These are phyloP conservation scores for Trogon melanurus DNA, from an alignment of 2,113 vertebrate species.

Conservation along the genomic window DNA sequence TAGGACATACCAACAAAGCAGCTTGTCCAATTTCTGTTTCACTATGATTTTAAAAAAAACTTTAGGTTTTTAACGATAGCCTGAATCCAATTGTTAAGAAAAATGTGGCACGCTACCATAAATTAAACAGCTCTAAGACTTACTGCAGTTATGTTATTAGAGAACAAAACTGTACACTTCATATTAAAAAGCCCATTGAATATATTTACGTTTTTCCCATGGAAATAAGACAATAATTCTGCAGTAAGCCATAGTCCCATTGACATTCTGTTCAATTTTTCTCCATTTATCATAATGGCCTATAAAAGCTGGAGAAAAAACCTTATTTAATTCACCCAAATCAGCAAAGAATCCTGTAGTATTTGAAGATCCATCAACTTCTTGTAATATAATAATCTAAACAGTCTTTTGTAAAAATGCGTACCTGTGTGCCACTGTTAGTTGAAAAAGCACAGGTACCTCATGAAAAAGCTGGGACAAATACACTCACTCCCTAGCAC, in stretches of 20 bases:
- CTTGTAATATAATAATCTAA: not conserved
- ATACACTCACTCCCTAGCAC: not conserved
- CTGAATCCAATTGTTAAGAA: not conserved
- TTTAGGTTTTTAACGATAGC: not conserved
- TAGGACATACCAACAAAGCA: not conserved
- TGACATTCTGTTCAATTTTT: not conserved
- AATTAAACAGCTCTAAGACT: not conserved
- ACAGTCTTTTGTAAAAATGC: not conserved
- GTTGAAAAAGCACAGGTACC: not conserved
- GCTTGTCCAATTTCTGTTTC: not conserved
- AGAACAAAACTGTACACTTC: not conserved
- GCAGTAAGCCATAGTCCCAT: not conserved
- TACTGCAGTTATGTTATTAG: not conserved
- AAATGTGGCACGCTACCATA: not conserved
- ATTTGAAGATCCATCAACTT: not conserved
- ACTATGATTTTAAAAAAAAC: not conserved
- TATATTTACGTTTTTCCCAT: not conserved
- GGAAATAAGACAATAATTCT: not conserved
- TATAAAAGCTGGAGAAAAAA: not conserved
- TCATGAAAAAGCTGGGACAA: not conserved
- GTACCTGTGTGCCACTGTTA: not conserved
- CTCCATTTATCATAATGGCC: not conserved
- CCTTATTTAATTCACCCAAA: not conserved
- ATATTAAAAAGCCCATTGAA: not conserved
- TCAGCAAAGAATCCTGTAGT: not conserved